A percentile compares a stretch with the other conserved stretches of the same genome.
phyloP scores from a whole-genome alignment of 2,888 invertebrate species.

The Synanthedon andrenaeformis region DNA sequence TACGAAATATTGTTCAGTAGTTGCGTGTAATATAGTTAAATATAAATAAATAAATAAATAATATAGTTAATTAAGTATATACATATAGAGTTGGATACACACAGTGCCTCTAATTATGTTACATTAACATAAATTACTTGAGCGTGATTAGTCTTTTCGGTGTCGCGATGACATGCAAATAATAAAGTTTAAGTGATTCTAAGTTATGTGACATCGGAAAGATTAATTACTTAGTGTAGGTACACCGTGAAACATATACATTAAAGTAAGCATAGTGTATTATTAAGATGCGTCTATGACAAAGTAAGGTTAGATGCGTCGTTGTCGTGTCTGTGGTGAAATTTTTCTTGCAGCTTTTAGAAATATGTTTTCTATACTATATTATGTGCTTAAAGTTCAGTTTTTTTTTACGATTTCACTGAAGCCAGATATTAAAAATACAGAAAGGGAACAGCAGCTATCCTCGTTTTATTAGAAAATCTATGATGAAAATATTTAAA shows the following conservation, averaged over 20 bases:
- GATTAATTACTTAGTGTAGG: constrained; percentile 54
- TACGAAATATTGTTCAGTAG: constrained; percentile 1
- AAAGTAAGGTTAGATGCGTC: constrained; percentile 16
- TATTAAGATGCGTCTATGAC: constrained; percentile 35
- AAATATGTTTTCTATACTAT: too few relatives aligned
- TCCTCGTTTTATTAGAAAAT: too few relatives aligned
- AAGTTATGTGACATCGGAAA: constrained; percentile 39
- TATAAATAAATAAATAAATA: constrained; percentile 32
- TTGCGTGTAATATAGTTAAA: constrained; percentile 38
- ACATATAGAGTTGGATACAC: constrained; percentile 62
- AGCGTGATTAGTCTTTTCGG: constrained; percentile 62
- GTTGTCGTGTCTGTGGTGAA: constrained; percentile 41
- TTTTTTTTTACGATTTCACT: too few relatives aligned
- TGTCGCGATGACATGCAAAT: constrained; percentile 11
- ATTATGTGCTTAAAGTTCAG: too few relatives aligned
- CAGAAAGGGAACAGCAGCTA: too few relatives aligned
- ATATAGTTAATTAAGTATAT: too few relatives aligned
- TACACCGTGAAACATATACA: constrained; percentile 48
- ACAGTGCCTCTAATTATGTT: constrained; percentile 73
- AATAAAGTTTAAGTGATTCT: constrained; percentile 8
- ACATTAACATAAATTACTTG: constrained; percentile 70
- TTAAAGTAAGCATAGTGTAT: constrained; percentile 40
- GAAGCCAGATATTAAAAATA: too few relatives aligned
- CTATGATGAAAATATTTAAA: too few relatives aligned
- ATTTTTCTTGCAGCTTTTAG: constrained; percentile 16